Base-by-base conservation (phyloP, 1,140 invertebrate genomes). In the Sweltsa coloradensis region DNA sequence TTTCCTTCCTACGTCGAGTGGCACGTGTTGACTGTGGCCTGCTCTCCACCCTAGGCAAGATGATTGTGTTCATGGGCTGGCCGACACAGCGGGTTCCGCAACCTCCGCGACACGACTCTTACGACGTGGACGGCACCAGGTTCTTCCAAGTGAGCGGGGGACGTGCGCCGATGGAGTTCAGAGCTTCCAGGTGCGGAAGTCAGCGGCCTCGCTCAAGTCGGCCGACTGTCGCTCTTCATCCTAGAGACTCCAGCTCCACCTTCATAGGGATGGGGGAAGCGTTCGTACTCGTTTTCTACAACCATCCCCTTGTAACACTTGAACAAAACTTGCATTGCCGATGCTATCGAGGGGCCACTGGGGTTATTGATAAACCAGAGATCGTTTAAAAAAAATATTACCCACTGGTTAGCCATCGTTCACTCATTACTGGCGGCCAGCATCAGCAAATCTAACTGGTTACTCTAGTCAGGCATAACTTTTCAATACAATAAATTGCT, bases 151-250 rank as follows among this genome's bases (percentile, higher is more conserved):
- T 81, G 22, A 69, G 76, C 69, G 76, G 34, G 75, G 76, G 31
- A 76, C 72, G 3, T 69, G 66, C 48, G 56, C 61, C 5, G 71
- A 72, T 19, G 79, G 84, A 58, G 74, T 79, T 44, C 60, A 78
- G 47, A 78, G 76, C 4, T 64, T 72, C 21, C 80, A 87, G 66
- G 71, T 83, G 13, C 55, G 65, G 4, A 73, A 79, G 25, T 62
- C 62, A 9, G 70, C 79, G 1, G 63, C 68, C 1, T 76, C 72
- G 0, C 57, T 87, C 22, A 76, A 81, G 53, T 79, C 81, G 1
- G 79, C 82, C 50, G 82, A 83, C 56, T 79, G n/a, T n/a, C n/a
- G n/a, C 79, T 76, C 0, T 86, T 82, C 53, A 67, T 84, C 11
- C 60, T 83, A 16, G 74, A 80, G 56, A 78, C 73, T 5, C 66